Evolutionary conservation across 1,140 invertebrate species (phyloP).

Genomic region (Asobara japonica): DNA sequence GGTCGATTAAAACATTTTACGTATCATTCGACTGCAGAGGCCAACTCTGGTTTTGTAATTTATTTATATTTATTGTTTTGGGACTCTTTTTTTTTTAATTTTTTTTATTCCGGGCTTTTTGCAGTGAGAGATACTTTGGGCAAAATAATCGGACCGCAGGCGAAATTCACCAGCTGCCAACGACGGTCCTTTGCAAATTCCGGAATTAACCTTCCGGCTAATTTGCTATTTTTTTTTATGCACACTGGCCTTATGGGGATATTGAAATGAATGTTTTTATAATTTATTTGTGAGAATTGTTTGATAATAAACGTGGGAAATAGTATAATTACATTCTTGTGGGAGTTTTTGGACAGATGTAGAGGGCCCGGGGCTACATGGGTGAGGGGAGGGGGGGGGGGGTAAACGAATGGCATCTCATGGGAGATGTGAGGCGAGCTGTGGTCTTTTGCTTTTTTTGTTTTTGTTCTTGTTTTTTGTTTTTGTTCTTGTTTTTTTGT

Average conservation of each 20-base stretch:
- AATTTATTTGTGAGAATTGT: neutral
- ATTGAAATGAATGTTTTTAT: neutral
- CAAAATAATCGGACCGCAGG: neutral
- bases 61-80: neutral
- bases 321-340: neutral
- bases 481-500: too few species aligned
- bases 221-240: neutral
- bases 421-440: too few species aligned
- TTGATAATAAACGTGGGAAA: neutral
- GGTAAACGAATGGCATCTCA: too few species aligned
- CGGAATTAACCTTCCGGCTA: constrained; percentile 1
- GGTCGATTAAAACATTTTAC: constrained; percentile 4
- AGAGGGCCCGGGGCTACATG: too few species aligned
- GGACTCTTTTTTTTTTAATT: neutral
- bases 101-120: neutral
- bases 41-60: neutral
- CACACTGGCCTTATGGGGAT: neutral
- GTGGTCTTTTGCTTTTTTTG: too few species aligned
- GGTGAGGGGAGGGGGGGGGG: too few species aligned
- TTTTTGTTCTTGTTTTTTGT: too few species aligned
- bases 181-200: constrained; percentile 10
- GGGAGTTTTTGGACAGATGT: too few species aligned
- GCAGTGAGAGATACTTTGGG: neutral
- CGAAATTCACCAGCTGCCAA: neutral
- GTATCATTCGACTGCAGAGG: neutral